Evolutionary conservation across 2,888 invertebrate species (phyloP), one percentile per base, ranked within the genome.

Genomic region (Periphyllus acericola): DNA sequence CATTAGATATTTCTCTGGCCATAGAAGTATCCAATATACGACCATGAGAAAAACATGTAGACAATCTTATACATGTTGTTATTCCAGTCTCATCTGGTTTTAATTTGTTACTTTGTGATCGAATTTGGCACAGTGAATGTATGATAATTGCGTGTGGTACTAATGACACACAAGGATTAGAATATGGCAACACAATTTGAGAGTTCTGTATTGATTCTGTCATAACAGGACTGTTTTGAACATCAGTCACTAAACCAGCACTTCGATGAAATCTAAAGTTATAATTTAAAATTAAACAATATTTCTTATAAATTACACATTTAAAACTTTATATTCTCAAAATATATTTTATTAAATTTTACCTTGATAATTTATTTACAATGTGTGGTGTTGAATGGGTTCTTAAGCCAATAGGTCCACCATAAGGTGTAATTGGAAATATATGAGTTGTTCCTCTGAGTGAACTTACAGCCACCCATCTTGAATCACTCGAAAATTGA

Each of bases 381-480:
- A 98, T 97, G 91, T 97, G 95, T 89, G 96, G 94, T 89, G 96
- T 96, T n/a, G 96, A 96, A 93, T 99, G 99, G 1, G 99, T 99
- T 90, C 99, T 94, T 86, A 97, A 95, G 89, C 96, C 97, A 90
- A 97, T 95, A 87, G 95, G 93, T 83, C 99, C 98, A 90, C 99
- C 99, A 92, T 99, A 99, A 32, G 99, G 97, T 29, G 97, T 97
- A 81, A 99, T 94, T 19, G 99, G 98, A 92, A 99, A 99, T 90
- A 99, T 96, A 92, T 99, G 99, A 55, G 98, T 98, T 0, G 99
- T 99, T 89, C 99, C 99, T 89, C 98, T 95, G 88, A 98, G 94
- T 0, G 99, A 98, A 72, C 97, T 97, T 9, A 99, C 95, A 3
- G 98, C 96, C n/a, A 97, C 95, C 99, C 99, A 99, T 86, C 99